Conservation (phyloP, 2,113 vertebrate species). For the Nycticebus coucang region DNA sequence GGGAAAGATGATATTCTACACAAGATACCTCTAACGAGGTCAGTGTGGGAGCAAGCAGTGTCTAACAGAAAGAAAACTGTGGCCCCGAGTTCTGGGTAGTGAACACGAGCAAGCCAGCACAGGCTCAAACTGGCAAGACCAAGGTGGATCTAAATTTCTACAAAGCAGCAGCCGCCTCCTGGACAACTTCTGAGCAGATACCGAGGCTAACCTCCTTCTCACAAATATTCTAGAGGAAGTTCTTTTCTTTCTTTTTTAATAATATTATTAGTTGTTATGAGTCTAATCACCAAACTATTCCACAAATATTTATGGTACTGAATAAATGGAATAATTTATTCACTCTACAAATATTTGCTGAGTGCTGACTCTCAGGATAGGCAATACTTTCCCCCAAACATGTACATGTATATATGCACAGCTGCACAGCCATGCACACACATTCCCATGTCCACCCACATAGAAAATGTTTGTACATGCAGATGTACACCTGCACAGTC, state of each 20-base stretch:
- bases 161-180: background rate
- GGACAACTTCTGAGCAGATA: background rate
- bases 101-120: background rate
- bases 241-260: constrained; percentile 2
- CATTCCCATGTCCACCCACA: background rate
- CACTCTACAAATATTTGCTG: background rate
- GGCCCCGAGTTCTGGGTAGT: too few species aligned
- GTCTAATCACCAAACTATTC: constrained; percentile 13
- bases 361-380: background rate
- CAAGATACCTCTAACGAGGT: accelerated
- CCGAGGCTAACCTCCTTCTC: accelerated
- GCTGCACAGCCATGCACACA: background rate
- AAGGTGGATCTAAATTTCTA: background rate
- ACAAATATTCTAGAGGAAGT: background rate
- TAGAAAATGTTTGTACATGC: background rate
- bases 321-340: constrained; percentile 39
- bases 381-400: background rate
- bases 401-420: background rate
- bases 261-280: background rate
- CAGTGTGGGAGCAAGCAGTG: accelerated
- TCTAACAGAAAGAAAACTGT: background rate
- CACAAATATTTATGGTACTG: constrained; percentile 48
- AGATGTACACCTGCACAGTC: accelerated
- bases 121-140: too few species aligned
- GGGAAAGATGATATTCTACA: background rate